phyloP scores from a whole-genome alignment of 2,797 vertebrate genomes.

The Enteromius paludinosus region DNA sequence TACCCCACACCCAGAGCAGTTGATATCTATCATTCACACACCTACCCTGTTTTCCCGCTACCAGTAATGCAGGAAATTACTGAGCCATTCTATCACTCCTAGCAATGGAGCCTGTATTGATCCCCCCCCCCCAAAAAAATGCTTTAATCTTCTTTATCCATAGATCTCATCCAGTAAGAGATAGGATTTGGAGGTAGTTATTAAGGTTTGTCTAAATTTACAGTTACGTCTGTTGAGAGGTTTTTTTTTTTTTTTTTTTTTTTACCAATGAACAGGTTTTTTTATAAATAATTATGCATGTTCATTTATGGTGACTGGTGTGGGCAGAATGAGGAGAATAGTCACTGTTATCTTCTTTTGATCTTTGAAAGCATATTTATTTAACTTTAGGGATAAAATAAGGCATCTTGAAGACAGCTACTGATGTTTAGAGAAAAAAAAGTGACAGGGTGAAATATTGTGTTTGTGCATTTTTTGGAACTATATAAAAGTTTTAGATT shows the following conservation, averaged over 20 bases:
- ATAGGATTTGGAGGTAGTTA: constrained; percentile 45
- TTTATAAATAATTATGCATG: neutral
- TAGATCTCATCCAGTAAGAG: constrained; percentile 35
- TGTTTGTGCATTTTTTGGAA: neutral
- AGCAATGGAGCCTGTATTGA: constrained; percentile 58
- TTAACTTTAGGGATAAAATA: neutral
- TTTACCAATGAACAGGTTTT: neutral
- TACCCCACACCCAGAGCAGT: constrained; percentile 10
- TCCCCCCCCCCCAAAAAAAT: constrained; percentile 56
- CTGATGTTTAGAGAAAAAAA: neutral
- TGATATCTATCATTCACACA: constrained; percentile 10
- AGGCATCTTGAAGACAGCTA: neutral
- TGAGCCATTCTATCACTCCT: constrained; percentile 56
- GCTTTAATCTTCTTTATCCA: constrained; percentile 56
- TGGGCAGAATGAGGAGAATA: constrained; percentile 3
- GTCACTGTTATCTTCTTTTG: neutral
- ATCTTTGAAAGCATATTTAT: neutral
- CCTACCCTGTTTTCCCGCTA: constrained; percentile 40
- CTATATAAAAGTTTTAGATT: neutral
- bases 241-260: constrained; percentile 4
- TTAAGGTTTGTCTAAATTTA: constrained; percentile 44
- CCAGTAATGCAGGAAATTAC: constrained; percentile 50
- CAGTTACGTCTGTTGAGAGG: constrained; percentile 21
- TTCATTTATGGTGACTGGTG: neutral
- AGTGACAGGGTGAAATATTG: neutral